A percentile compares a stretch with the other conserved stretches of the same genome.
Evolutionary conservation across 2,888 invertebrate species (phyloP).

Genomic region (Nymphalis c-album): DNA sequence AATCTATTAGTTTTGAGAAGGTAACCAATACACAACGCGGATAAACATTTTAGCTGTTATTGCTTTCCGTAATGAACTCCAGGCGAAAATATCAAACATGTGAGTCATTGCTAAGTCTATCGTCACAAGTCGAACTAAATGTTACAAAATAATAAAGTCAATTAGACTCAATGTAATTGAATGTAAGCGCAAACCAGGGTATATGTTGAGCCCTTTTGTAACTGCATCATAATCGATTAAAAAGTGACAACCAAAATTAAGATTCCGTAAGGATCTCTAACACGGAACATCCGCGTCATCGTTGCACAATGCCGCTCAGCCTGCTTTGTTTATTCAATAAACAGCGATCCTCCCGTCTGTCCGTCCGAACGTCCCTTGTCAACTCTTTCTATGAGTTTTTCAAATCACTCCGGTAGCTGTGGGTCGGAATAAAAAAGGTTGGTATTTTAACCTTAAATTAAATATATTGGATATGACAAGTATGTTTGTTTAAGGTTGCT

Average conservation of each 20-base stretch:
- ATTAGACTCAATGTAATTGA: too few relatives aligned
- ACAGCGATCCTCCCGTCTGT: constrained; percentile 50
- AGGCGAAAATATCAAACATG: too few relatives aligned
- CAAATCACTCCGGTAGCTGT: constrained; percentile 31
- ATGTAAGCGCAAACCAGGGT: too few relatives aligned
- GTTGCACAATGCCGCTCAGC: constrained; percentile 51
- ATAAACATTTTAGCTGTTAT: too few relatives aligned
- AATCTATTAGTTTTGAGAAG: too few relatives aligned
- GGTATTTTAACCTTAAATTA: constrained; percentile 12
- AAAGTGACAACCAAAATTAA: not conserved
- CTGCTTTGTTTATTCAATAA: constrained; percentile 68
- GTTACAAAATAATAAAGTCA: too few relatives aligned
- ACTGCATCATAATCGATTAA: not conserved
- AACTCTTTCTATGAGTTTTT: constrained; percentile 45
- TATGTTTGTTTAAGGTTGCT: not conserved
- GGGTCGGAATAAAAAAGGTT: constrained; percentile 3
- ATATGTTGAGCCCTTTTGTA: too few relatives aligned
- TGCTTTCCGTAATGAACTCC: too few relatives aligned
- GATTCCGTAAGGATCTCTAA: constrained; percentile 26
- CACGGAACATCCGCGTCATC: constrained; percentile 53
- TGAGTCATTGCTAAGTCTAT: too few relatives aligned
- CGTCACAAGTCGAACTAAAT: too few relatives aligned
- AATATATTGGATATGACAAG: constrained; percentile 1
- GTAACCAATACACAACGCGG: too few relatives aligned
- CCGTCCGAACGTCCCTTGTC: constrained; percentile 45